Conservation (phyloP, 2,888 invertebrate species). For the Spisula solida region DNA sequence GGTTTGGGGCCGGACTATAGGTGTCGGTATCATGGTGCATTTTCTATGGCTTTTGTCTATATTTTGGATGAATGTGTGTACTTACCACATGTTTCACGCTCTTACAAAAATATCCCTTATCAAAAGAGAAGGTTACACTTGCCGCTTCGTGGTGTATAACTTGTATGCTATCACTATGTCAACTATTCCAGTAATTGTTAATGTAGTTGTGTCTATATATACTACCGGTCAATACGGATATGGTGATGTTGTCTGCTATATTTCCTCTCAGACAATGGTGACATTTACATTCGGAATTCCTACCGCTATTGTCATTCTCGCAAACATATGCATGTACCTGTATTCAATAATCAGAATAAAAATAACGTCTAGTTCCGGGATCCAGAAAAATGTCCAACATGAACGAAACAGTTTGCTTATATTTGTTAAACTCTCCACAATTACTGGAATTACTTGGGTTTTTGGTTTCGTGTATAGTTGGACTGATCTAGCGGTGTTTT, state of each 20-base stretch:
- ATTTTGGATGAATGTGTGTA: constrained; percentile 48
- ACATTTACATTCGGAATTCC: constrained; percentile 58
- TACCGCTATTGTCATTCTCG: constrained; percentile 35
- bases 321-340: constrained; percentile 54
- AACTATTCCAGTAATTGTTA: constrained; percentile 38
- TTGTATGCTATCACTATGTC: constrained; percentile 33
- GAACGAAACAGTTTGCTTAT: constrained; percentile 54
- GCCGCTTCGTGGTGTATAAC: constrained; percentile 26
- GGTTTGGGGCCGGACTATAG: no score
- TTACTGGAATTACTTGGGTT: constrained; percentile 60
- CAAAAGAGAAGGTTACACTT: not conserved
- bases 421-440: constrained; percentile 58
- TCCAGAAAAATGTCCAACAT: constrained; percentile 41
- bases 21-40: constrained; percentile 30
- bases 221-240: constrained; percentile 52
- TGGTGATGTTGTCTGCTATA: constrained; percentile 58
- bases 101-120: not conserved
- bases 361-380: no score
- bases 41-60: constrained; percentile 28
- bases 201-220: constrained; percentile 19
- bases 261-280: constrained; percentile 44
- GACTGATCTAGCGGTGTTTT: constrained; percentile 45
- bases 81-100: constrained; percentile 46
- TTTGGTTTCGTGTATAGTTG: constrained; percentile 59
- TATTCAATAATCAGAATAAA: no score